Conservation (phyloP, 2,888 invertebrate species). For the Tachina lurida region DNA sequence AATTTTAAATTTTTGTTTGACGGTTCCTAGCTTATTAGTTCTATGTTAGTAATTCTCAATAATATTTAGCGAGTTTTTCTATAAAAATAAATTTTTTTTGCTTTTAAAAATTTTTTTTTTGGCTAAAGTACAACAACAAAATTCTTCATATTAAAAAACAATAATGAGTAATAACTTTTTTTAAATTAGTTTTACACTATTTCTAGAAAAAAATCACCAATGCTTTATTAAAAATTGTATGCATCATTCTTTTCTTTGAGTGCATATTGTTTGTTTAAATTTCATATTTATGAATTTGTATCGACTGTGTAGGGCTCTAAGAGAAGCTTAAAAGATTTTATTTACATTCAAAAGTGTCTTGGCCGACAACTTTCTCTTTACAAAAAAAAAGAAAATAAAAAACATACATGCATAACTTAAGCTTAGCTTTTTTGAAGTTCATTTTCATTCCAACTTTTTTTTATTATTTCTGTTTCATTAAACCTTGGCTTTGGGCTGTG, state of each 20-base stretch:
- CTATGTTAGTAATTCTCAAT: too few species aligned
- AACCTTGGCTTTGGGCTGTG: not conserved
- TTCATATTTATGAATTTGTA: constrained; percentile 3
- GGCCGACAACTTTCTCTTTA: constrained; percentile 65
- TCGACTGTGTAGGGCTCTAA: constrained; percentile 44
- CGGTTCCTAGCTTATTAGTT: too few species aligned
- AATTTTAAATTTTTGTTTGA: too few species aligned
- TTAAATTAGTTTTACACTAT: too few species aligned
- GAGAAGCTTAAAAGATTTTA: constrained; percentile 25
- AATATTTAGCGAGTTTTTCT: too few species aligned
- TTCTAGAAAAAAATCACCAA: too few species aligned
- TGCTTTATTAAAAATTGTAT: too few species aligned
- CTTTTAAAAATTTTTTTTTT: too few species aligned
- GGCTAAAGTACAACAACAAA: too few species aligned
- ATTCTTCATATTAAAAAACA: too few species aligned
- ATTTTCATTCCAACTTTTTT: not conserved
- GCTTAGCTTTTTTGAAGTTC: constrained; percentile 34
- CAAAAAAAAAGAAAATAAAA: not conserved
- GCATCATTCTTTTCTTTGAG: not conserved
- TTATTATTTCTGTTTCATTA: not conserved
- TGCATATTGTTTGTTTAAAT: not conserved
- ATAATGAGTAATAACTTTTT: too few species aligned
- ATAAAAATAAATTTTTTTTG: not conserved
- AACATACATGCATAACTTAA: constrained; percentile 29
- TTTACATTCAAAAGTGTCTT: constrained; percentile 35